Evolutionary conservation across 2,888 invertebrate genomes (phyloP), one percentile per base, ranked within the genome.

Genomic region (Sepioteuthis lessoniana): DNA sequence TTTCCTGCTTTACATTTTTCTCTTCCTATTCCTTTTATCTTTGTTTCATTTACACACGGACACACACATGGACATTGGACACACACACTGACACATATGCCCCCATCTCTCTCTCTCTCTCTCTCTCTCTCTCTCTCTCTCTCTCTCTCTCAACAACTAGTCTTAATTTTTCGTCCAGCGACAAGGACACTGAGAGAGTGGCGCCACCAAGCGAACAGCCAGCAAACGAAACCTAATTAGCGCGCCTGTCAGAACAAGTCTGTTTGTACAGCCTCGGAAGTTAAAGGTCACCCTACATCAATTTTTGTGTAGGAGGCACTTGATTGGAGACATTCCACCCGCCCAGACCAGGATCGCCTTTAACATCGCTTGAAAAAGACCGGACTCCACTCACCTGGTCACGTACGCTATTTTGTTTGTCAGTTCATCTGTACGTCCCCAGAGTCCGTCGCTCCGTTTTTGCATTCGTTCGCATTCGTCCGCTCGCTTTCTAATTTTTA

Each of bases 181-280:
- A 76, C 76, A n/a, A 76, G 76, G 76, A 76, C 76, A 31, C 76
- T n/a, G 76, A 76, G 76, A 76, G 76, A 76, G 76, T 76, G 76
- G 76, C 76, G 76, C 76, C 76, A 35, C 76, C 76, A n/a, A 35
- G 76, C 76, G 76, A 76, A 76, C 76, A n/a, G 19, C 76, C 35
- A 76, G 76, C 76, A 76, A 76, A n/a, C 76, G 76, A 76, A 76
- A 76, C 76, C 76, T 76, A 76, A 76, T 76, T 76, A 76, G 76
- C 76, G n/a, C 35, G 76, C 76, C 76, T 76, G 76, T 76, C 76
- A 76, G 76, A 35, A 76, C 76, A 76, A 76, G 76, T 76, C 76
- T 76, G 76, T 76, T 76, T 76, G 76, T 76, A 76, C 76, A 76
- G 76, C 76, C 35, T 35, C 76, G 76, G 76, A 76, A 76, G 76